Base-by-base conservation (phyloP, 2,888 invertebrate genomes). In the Mesochorus sp. region DNA sequence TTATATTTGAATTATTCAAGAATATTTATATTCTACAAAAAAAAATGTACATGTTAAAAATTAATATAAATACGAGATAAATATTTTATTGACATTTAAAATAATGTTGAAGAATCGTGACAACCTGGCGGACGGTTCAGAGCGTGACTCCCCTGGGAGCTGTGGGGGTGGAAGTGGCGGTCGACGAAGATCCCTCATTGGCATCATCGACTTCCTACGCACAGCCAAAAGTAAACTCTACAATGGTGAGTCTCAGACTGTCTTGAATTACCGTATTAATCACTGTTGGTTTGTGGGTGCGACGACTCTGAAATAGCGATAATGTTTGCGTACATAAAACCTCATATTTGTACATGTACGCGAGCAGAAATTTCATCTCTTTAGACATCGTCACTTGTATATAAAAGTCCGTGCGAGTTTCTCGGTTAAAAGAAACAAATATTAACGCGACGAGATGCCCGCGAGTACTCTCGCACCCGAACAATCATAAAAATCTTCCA, bases 121-220 rank as follows among this genome's bases (percentile, higher is more conserved):
- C 89, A 90, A 87, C 87, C 90, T 90, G 90, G 90, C 90, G 90
- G 85, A 90, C 87, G 82, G 87, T 83, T 86, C 85, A 83, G 87
- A 90, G 80, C 88, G 85, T 73, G 86, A 88, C 82, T 85, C 87
- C 86, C 86, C 87, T 85, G 86, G 89, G 87, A 86, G 88, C 83
- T 87, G 85, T 81, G 86, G 88, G 85, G 88, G 88, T 85, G 85
- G 87, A 79, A 84, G 86, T 85, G 85, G 85, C 81, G 83, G 80
- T 75, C 88, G 89, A 83, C 89, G 90, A 67, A 87, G 86, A 84
- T 88, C 88, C 74, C 88, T 90, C 76, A 87, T 85, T 82, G 88
- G 89, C 84, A 90, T 90, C 83, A 90, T 90, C 85, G 89, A 90
- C 80, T 88, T 88, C 83, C 87, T 90, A 82, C 87, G 88, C 82